Percentiles rank a stretch among this genome's conserved stretches.
Evolutionary conservation across 2,113 vertebrate genomes (phyloP).

Genomic region (Terrapene triunguis): DNA sequence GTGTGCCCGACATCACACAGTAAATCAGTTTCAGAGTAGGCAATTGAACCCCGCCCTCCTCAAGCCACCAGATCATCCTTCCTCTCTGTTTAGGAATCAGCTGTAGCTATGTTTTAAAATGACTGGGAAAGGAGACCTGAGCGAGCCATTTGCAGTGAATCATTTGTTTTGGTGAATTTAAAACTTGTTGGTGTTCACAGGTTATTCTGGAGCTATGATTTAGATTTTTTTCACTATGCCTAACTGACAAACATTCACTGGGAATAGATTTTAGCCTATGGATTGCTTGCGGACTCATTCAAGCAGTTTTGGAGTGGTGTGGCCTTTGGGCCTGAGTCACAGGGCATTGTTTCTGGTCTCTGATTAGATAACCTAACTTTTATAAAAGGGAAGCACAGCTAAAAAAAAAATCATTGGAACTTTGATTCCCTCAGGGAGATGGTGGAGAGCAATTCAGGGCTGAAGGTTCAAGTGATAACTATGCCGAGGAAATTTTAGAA

Average conservation of each 20-base stretch:
- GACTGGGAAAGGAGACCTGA: neutral
- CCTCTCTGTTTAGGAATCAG: neutral
- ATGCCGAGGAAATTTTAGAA: neutral
- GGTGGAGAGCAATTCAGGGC: neutral
- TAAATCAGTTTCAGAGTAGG: neutral
- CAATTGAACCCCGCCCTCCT: neutral
- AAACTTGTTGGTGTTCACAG: neutral
- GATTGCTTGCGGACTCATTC: neutral
- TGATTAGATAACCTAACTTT: neutral
- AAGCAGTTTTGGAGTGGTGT: neutral
- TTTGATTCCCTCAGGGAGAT: neutral
- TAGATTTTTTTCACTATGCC: neutral
- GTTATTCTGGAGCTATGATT: neutral
- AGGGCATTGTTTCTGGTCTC: neutral
- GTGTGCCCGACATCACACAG: neutral
- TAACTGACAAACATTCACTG: no score
- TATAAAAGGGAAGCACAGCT: neutral
- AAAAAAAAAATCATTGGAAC: neutral
- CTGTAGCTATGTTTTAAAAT: neutral
- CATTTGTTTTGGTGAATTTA: neutral
- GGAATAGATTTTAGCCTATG: neutral
- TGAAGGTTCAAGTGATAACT: neutral
- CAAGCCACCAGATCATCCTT: neutral
- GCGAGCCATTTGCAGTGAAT: neutral
- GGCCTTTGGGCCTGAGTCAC: neutral